Base-by-base conservation (phyloP, 2,797 vertebrate species). In the Intellagama lesueurii region DNA sequence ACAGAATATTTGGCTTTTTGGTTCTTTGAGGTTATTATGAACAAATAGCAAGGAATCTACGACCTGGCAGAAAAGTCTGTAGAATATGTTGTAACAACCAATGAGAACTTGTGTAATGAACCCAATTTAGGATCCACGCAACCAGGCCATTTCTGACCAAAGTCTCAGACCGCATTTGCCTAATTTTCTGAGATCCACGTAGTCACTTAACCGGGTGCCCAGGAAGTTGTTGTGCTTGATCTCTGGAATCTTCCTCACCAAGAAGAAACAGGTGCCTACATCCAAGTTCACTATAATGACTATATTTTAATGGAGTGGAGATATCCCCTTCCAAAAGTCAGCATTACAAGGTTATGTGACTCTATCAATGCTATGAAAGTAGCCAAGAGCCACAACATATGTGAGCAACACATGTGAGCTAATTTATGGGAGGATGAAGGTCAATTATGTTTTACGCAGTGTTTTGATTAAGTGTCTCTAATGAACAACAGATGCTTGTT, bases 11-110 rank as follows among this genome's bases (percentile, higher is more conserved):
- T 85, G 44, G 7, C 64, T 85, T 86, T 26, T 14, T 66, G 83
- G 83, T 64, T 24, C 52, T 90, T 91, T 76, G 28, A 9, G 7
- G 2, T 77, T 72, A 79, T 88, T 35, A 64, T 70, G 66, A 69
- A 35, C 14, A 64, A 82, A 60, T 24, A 75, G 60, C 30, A 6
- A 81, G 2, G 49, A n/a, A 24, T 24, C 4, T 44, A 60, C 72
- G 3, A 40, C 0, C 2, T 52, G 26, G 77, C 35, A 56, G 40
- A 75, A 60, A 30, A 60, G 0, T 66, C 11, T 72, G 56, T 9
- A 19, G 49, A 88, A 88, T 47, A 66, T 64, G 56, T 5, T 30
- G 6, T 17, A 88, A 28, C 30, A 82, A 88, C 75, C 9, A 19
- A 75, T 49, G 40, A 76, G 14, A n/a, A 14, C 0, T 49, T 76